phyloP scores from a whole-genome alignment of 2,888 invertebrate genomes.

The Physocephala rufipes region DNA sequence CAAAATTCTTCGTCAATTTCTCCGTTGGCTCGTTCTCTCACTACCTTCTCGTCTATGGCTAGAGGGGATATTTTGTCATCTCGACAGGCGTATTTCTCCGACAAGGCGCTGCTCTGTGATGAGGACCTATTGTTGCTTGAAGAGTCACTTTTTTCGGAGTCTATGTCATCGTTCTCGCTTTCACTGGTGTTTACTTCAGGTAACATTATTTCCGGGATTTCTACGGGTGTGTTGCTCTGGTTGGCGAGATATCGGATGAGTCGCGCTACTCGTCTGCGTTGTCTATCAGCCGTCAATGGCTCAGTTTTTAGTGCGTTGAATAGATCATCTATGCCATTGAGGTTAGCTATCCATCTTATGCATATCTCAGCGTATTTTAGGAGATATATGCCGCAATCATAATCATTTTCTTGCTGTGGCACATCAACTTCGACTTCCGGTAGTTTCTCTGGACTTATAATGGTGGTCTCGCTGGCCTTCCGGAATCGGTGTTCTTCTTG shows the following conservation, averaged over 20 bases:
- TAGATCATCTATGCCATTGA: neutral
- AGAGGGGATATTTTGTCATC: too few relatives aligned
- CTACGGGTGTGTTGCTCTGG: too few relatives aligned
- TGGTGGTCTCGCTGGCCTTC: neutral
- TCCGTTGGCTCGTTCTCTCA: too few relatives aligned
- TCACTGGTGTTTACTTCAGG: conserved; percentile 1
- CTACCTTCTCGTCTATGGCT: too few relatives aligned
- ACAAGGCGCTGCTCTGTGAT: neutral
- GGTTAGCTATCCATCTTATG: neutral
- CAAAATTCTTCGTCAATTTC: neutral
- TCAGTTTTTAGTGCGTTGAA: neutral
- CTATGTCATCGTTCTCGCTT: neutral
- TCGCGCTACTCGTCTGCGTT: neutral
- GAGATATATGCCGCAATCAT: neutral
- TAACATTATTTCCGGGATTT: too few relatives aligned
- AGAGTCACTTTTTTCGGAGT: neutral
- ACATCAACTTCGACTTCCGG: neutral
- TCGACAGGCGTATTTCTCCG: neutral
- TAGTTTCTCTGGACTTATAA: neutral
- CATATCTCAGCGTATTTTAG: neutral
- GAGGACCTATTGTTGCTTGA: neutral
- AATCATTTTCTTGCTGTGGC: neutral
- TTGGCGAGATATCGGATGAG: neutral
- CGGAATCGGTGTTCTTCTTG: conserved; percentile 2
- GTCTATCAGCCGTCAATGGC: neutral